A percentile compares a stretch with the other conserved stretches of the same genome.
Conservation (phyloP, 2,113 vertebrate species). For the Pica pica region DNA sequence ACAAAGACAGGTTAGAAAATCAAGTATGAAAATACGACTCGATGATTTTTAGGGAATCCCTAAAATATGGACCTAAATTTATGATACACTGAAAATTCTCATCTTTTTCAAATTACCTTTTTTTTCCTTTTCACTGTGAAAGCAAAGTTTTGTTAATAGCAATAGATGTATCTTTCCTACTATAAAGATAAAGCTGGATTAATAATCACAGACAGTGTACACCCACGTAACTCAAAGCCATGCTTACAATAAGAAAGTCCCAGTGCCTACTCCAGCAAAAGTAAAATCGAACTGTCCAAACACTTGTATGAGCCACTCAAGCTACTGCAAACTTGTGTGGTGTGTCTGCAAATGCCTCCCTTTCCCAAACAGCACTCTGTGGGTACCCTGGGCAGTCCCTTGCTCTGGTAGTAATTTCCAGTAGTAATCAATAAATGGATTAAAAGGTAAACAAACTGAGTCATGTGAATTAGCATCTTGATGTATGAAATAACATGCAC, state of each 20-base stretch:
- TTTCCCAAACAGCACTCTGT: not conserved
- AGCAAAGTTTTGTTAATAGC: not conserved
- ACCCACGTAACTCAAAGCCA: not conserved
- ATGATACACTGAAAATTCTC: not conserved
- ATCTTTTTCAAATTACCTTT: not conserved
- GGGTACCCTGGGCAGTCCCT: not conserved
- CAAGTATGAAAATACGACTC: not conserved
- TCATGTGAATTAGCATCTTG: not conserved
- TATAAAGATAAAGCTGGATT: not conserved
- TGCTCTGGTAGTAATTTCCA: not conserved
- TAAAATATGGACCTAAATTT: not conserved
- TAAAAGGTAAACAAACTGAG: not conserved
- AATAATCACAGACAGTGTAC: not conserved
- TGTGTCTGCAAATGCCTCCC: not conserved
- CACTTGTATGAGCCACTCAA: not conserved
- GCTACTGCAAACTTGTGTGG: not conserved
- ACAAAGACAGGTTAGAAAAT: not conserved
- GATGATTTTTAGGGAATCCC: not conserved
- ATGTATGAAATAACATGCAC: not conserved
- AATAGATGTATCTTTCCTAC: not conserved
- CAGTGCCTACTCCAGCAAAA: not conserved
- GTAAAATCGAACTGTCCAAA: not conserved
- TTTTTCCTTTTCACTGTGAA: not conserved
- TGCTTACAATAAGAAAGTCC: not conserved
- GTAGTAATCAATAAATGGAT: not conserved